Conservation (phyloP, 1,140 invertebrate genomes). For the Amyelois transitella region DNA sequence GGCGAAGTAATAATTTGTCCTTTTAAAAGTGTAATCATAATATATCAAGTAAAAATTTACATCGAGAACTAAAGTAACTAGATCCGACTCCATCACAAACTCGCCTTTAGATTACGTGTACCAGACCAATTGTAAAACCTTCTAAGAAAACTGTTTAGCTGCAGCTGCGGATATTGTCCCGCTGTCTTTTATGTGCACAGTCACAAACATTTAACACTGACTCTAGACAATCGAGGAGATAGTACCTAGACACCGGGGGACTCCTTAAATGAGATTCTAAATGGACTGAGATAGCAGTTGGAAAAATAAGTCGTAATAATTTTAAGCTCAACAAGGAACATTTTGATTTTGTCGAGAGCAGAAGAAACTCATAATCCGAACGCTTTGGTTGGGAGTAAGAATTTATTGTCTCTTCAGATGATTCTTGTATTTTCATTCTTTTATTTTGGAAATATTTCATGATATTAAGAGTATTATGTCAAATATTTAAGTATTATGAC, state of each 20-base stretch:
- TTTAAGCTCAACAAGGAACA: not conserved
- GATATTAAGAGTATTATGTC: too few relatives aligned
- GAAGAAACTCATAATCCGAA: too few relatives aligned
- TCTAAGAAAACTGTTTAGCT: conserved; percentile 22
- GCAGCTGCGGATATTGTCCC: conserved; percentile 24
- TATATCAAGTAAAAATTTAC: too few relatives aligned
- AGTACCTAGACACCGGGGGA: not conserved
- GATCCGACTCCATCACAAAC: too few relatives aligned
- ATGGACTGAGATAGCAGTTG: not conserved
- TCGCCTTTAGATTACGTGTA: conserved; percentile 13
- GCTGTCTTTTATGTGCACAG: conserved; percentile 23
- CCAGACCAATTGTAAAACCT: conserved; percentile 16
- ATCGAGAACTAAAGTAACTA: too few relatives aligned
- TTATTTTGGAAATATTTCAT: too few relatives aligned
- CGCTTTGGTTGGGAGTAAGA: too few relatives aligned
- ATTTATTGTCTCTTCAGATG: too few relatives aligned
- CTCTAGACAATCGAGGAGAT: conserved; percentile 9
- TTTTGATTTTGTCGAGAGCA: not conserved
- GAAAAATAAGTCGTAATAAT: not conserved
- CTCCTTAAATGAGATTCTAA: not conserved
- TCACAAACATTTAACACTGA: conserved; percentile 37
- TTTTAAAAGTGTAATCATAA: too few relatives aligned
- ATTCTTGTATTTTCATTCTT: too few relatives aligned
- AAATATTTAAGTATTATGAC: too few relatives aligned
- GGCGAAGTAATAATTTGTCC: too few relatives aligned